Evolutionary conservation across 2,888 invertebrate species (phyloP), one percentile per base, ranked within the genome.

Genomic region (Dasypolia templi): DNA sequence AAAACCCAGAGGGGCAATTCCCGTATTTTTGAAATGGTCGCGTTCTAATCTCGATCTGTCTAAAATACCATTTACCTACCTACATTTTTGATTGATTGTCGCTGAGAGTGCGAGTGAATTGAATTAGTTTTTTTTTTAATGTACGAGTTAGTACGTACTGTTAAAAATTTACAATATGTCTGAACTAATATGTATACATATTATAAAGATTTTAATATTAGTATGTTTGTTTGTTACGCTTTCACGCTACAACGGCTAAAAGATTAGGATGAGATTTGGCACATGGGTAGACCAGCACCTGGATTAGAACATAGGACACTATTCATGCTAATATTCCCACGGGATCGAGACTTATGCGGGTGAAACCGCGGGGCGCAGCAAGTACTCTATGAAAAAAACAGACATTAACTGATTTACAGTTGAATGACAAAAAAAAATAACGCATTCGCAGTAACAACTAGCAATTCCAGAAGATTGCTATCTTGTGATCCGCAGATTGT

Each of bases 391-490:
- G 11, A 63, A 42, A 65, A 65, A 17, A 65, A 66, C 35, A 46
- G 35, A 19, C 65, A 9, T 19, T 26, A 63, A 19, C 12, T 44
- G 17, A 7, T 17, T 17, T 12, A 22, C 9, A 62, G 46, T 65
- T n/a, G 0, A 70, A 35, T 46, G 12, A n/a, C n/a, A n/a, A n/a
- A 49, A 79, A 64, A 64, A 53, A 58, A 42, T 29, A 42, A 64
- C 49, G 11, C 26, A 58, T 9, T 53, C 49, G 53, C 53, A 39
- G 29, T 59, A 55, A 26, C 58, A 63, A 73, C 32, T 14, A 63
- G n/a, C 49, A 82, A 64, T 71, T 67, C 35, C n/a, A 70, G 49
- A 55, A 64, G 55, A 71, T 81, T 70, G 29, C 17, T 59, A 76
- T 79, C 77, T 63, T 14, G 1, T 67, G 51, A 71, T 77, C 72